Conservation (phyloP, 1,140 invertebrate genomes). For the Drosophila watanabei region DNA sequence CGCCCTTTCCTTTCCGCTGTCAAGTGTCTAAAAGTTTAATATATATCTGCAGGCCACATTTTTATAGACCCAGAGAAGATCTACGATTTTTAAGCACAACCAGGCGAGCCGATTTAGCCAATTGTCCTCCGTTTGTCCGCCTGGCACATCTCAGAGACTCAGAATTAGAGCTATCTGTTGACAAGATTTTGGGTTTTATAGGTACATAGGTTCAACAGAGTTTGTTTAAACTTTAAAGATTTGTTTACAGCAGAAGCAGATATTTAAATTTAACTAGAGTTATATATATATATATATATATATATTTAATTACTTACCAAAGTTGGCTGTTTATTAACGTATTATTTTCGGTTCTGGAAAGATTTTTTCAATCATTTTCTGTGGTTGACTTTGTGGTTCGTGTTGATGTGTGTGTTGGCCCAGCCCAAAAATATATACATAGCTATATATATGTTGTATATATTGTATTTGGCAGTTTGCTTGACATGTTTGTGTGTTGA, state of each 20-base stretch:
- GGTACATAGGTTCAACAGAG: background rate
- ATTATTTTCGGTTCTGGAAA: slow-evolving; percentile 1
- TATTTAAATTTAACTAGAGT: background rate
- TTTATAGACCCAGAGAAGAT: no score
- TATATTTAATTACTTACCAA: background rate
- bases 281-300: background rate
- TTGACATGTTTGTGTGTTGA: slow-evolving; percentile 20
- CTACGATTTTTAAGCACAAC: background rate
- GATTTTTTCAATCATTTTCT: slow-evolving; percentile 33
- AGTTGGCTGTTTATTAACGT: background rate
- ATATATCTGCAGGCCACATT: background rate
- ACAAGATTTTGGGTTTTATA: no score
- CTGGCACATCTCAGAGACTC: no score
- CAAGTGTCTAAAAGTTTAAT: background rate
- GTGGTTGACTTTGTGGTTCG: slow-evolving; percentile 11
- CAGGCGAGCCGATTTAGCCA: background rate
- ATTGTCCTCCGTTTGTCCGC: background rate
- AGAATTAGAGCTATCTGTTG: no score
- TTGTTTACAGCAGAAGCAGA: no score
- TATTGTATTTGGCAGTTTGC: slow-evolving; percentile 19
- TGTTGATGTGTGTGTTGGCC: background rate
- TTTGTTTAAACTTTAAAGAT: background rate
- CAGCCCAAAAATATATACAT: slow-evolving; percentile 7
- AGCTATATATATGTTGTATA: background rate
- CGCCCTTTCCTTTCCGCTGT: background rate